Base-by-base conservation (phyloP, 2,113 vertebrate genomes). In the Austrofundulus limnaeus region DNA sequence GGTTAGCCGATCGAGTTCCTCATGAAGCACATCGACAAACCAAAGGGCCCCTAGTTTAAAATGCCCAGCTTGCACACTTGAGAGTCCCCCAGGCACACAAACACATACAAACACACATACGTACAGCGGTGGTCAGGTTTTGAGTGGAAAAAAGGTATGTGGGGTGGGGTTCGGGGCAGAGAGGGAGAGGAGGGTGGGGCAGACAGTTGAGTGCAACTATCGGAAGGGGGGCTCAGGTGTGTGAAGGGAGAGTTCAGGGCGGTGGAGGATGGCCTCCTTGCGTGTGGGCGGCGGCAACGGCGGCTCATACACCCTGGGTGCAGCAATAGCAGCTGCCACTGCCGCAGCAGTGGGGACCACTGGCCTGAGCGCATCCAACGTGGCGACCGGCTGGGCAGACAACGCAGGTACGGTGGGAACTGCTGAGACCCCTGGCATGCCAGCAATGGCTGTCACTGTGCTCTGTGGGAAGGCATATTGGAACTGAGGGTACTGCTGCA, bases 301-400 rank as follows among this genome's bases (percentile, higher is more conserved):
- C 92, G 92, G 90, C 87, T 93, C 92, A 93, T 93, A 93, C 92
- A 92, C 90, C 88, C 91, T 90, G 86, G 92, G 90, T 24, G 89
- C 86, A 57, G 91, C 90, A 65, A 90, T 89, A 81, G 90, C 88
- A 66, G 90, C 90, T 55, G 90, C 90, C 68, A 91, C 77, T 53
- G 88, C 88, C 75, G 89, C 85, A 47, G 89, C 87, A 69, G 88
- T 21, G 72, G 90, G 89, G 59, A 90, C 87, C 88, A 90, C 90
- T 82, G 91, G 91, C 90, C 91, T 89, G 91, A 92, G 91, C 43
- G 88, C 75, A 3, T 91, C 91, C 83, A 91, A 82, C 52, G 91
- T 77, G 2, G 92, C 63, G 5, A 88, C 82, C 4, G 61, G 78
- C 82, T 88, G 88, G 61, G 70, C 75, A 0, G 89, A 69, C 70